Percentiles rank a stretch among this genome's conserved stretches.
These are phyloP conservation scores for Amphipoea lucens DNA, from an alignment of 2,888 invertebrate species.

Conservation along the genomic window DNA sequence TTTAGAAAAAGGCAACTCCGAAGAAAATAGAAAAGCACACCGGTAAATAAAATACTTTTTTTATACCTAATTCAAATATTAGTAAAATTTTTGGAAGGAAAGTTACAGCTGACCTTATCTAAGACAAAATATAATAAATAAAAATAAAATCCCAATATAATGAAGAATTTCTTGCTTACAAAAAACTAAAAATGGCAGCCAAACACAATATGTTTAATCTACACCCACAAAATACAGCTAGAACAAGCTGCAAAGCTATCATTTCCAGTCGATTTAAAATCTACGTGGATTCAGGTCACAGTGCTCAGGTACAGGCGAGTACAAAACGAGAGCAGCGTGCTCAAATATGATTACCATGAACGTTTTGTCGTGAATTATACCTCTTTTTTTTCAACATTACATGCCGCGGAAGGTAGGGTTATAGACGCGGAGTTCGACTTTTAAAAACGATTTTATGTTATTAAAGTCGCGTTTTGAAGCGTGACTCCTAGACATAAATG, in stretches of 20 bases:
- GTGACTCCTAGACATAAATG: conserved; percentile 18
- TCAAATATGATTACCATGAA: conserved; percentile 74
- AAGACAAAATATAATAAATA: background rate
- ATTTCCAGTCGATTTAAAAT: conserved; percentile 66
- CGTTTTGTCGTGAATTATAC: conserved; percentile 68
- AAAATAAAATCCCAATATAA: background rate
- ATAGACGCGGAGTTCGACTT: conserved; percentile 21
- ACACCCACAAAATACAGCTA: conserved; percentile 33
- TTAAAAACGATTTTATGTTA: conserved; percentile 58
- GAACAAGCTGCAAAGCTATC: conserved; percentile 42
- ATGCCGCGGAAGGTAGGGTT: conserved; percentile 19
- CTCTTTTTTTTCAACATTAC: conserved; percentile 46
- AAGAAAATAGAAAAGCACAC: background rate
- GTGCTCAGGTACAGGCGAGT: conserved; percentile 68
- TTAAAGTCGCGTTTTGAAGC: conserved; percentile 48
- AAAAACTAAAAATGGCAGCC: background rate
- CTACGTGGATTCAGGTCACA: conserved; percentile 68
- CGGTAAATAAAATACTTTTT: background rate
- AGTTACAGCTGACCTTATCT: background rate
- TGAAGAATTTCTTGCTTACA: background rate
- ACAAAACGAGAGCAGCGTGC: conserved; percentile 70
- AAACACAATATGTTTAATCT: conserved; percentile 25
- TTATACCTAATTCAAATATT: background rate
- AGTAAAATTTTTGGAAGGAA: too few relatives aligned
- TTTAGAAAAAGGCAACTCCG: background rate